Evolutionary conservation across 1,140 invertebrate species (phyloP).

Genomic region (Ectropis grisescens): DNA sequence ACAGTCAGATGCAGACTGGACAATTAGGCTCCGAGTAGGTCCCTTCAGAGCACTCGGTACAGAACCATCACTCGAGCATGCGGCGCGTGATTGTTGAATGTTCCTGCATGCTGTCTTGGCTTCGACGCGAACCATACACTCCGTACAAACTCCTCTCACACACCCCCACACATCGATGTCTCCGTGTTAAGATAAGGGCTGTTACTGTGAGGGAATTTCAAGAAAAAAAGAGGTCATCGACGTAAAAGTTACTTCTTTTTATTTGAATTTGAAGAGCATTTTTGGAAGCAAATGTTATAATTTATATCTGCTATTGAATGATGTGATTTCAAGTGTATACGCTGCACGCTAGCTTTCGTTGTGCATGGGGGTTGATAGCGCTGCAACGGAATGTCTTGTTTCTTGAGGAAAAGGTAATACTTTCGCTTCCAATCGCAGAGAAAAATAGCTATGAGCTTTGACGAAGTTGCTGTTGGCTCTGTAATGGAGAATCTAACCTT

Average conservation of each 20-base stretch:
- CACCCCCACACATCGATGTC: conserved; percentile 18
- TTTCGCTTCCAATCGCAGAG: conserved; percentile 55
- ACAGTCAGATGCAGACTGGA: no score
- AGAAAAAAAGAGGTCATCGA: conserved; percentile 5
- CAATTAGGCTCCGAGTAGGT: conserved; percentile 20
- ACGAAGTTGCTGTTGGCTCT: conserved; percentile 59
- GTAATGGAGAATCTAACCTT: conserved; percentile 69
- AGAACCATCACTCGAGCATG: conserved; percentile 56
- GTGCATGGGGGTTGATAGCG: conserved; percentile 64
- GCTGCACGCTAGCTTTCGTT: conserved; percentile 68
- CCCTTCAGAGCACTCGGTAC: conserved; percentile 57
- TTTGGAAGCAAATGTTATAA: conserved; percentile 25
- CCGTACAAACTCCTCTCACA: conserved; percentile 22
- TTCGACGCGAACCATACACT: conserved; percentile 39
- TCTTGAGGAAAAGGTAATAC: conserved; percentile 45
- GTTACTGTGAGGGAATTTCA: neutral
- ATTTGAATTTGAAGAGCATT: conserved; percentile 28
- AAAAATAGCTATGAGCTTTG: conserved; percentile 50
- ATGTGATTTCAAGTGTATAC: conserved; percentile 49
- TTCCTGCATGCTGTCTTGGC: conserved; percentile 67
- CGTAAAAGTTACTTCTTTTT: neutral
- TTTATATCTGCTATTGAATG: conserved; percentile 40
- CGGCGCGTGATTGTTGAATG: conserved; percentile 50
- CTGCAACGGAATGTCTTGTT: conserved; percentile 58
- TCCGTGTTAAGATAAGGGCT: conserved; percentile 17